Evolutionary conservation across 2,888 invertebrate species (phyloP), one percentile per base, ranked within the genome.

Genomic region (Pristionchus mayeri): DNA sequence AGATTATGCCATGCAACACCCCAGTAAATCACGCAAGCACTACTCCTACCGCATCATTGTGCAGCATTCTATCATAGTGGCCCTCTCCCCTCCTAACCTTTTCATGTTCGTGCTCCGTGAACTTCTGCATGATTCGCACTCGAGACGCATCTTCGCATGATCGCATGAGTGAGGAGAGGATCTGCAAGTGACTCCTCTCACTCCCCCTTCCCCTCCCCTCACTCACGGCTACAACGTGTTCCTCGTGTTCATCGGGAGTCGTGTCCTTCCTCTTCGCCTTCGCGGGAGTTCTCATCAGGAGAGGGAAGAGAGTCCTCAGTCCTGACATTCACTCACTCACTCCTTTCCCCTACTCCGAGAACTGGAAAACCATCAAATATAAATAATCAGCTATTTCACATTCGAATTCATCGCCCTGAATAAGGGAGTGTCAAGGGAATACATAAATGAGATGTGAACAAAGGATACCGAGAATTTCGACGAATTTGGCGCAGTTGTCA

Each of bases 281-380:
- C 91, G 96, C 96, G 0, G 99, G 99, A 0, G 98, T 98, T 94
- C 98, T 97, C 98, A 99, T 98, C 93, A 98, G 99, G 0, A 99
- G 94, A 0, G 99, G 99, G 94, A 99, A 99, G 86, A 99, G 96
- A 7, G 98, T 98, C 75, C 98, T 95, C 21, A 99, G 94, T 0
- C 99, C 94, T 91, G 48, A 40, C 1, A 79, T 71, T 13, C 40
- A 27, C n/a, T 34, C 1, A 6, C 67, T 7, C 37, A n/a, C 24
- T 60, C 6, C 30, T n/a, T n/a, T n/a, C n/a, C n/a, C n/a, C n/a
- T n/a, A n/a, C n/a, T n/a, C n/a, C n/a, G n/a, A n/a, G n/a, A n/a
- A n/a, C n/a, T n/a, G n/a, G n/a, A n/a, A n/a, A n/a, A n/a, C n/a
- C n/a, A n/a, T 54, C 54, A 18, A 7, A n/a, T 60, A 7, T n/a